phyloP scores from a whole-genome alignment of 2,797 vertebrate species.

The Gymnocypris eckloni region DNA sequence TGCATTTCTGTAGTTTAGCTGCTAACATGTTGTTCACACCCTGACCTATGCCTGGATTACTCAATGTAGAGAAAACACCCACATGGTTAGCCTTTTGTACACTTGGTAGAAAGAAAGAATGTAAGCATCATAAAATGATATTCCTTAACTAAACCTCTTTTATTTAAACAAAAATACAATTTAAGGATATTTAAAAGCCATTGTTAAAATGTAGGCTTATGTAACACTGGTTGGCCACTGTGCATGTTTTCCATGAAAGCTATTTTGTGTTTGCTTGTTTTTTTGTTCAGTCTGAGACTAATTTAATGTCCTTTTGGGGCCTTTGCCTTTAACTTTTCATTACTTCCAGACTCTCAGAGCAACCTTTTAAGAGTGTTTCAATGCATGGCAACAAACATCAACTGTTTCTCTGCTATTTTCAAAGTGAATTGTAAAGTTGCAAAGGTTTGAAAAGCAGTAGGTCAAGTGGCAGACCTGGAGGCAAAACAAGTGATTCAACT shows the following conservation, averaged over 20 bases:
- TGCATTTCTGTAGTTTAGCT: conserved; percentile 58
- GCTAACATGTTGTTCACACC: conserved; percentile 44
- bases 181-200: background rate
- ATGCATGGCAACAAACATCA: conserved; percentile 1
- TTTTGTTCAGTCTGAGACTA: conserved; percentile 9
- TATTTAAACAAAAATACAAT: background rate
- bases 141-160: background rate
- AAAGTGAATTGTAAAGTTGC: conserved; percentile 9
- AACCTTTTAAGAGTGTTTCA: background rate
- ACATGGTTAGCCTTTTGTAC: conserved; percentile 8
- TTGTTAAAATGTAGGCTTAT: background rate
- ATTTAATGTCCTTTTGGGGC: conserved; percentile 9
- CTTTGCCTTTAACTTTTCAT: conserved; percentile 13
- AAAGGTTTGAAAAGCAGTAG: conserved; percentile 22
- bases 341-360: conserved; percentile 8
- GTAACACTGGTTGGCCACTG: background rate
- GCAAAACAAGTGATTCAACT: conserved; percentile 2
- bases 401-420: conserved; percentile 23
- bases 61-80: conserved; percentile 39
- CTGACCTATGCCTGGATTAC: conserved; percentile 21
- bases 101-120: background rate
- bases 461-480: conserved; percentile 5
- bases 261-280: background rate
- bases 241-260: conserved; percentile 8
- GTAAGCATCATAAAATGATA: background rate